These are phyloP conservation scores for Acropora tenuis DNA, from an alignment of 64 coral and sea anemone species.

Conservation along the genomic window DNA sequence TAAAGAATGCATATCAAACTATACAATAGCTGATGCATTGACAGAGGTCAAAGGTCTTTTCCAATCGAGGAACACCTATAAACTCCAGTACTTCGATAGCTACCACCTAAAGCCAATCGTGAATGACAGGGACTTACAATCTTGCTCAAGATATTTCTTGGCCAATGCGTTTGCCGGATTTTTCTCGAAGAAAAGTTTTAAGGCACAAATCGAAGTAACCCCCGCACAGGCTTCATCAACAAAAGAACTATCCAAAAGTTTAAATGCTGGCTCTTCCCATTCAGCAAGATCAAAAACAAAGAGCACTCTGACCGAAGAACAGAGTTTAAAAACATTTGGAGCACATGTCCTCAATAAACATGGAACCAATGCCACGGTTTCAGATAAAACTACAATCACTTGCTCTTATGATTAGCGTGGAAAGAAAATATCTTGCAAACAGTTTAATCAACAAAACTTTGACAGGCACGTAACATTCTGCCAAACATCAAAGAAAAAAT, in stretches of 20 bases:
- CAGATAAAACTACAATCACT: too few relatives aligned
- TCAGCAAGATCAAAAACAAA: neutral
- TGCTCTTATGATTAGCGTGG: too few relatives aligned
- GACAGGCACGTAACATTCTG: constrained; percentile 22
- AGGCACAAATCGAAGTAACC: constrained; percentile 18
- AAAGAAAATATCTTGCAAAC: too few relatives aligned
- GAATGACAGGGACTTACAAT: constrained; percentile 66
- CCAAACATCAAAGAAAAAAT: constrained; percentile 26
- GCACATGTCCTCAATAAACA: constrained; percentile 49
- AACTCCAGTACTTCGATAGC: constrained; percentile 62
- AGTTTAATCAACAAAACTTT: constrained; percentile 52
- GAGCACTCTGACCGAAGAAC: constrained; percentile 40
- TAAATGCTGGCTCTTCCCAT: neutral
- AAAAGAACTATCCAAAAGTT: constrained; percentile 5
- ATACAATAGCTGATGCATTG: too few relatives aligned
- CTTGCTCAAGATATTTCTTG: constrained; percentile 66
- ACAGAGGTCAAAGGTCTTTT: constrained; percentile 25
- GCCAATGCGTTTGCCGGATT: constrained; percentile 43
- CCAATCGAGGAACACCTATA: constrained; percentile 45
- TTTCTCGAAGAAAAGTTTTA: constrained; percentile 47
- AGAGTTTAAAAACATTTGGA: constrained; percentile 36
- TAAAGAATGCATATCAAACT: constrained; percentile 20
- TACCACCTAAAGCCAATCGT: constrained; percentile 56
- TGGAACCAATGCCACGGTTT: neutral
- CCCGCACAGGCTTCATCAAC: constrained; percentile 9